Conservation (phyloP, 2,113 vertebrate species). For the Ochotona princeps region DNA sequence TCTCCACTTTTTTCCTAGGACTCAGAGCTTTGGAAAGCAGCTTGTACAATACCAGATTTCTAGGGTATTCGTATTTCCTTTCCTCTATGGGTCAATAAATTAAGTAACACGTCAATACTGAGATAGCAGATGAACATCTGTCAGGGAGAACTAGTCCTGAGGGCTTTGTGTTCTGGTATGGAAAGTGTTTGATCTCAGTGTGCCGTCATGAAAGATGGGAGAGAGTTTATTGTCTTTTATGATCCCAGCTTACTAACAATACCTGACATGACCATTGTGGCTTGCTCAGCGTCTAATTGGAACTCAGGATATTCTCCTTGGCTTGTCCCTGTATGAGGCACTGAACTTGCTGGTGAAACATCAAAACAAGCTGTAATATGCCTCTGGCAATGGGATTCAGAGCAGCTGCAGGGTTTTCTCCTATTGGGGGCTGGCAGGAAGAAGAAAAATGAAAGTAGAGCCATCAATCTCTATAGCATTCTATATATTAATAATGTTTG, state of each 20-base stretch:
- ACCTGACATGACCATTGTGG: slow-evolving; percentile 66
- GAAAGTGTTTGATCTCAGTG: slow-evolving; percentile 82
- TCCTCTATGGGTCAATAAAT: slow-evolving; percentile 82
- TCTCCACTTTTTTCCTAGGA: slow-evolving; percentile 65
- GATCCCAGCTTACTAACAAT: slow-evolving; percentile 72
- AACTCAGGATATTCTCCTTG: slow-evolving; percentile 54
- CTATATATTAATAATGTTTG: slow-evolving; percentile 69
- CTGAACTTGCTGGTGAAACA: slow-evolving; percentile 68
- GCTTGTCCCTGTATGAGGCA: slow-evolving; percentile 45
- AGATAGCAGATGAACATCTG: slow-evolving; percentile 82
- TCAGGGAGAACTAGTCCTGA: slow-evolving; percentile 70
- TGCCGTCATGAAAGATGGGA: slow-evolving; percentile 76
- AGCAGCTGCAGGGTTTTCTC: slow-evolving; percentile 52
- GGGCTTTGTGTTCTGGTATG: slow-evolving; percentile 73
- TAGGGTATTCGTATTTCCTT: slow-evolving; percentile 66
- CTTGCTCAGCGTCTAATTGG: slow-evolving; percentile 53
- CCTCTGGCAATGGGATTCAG: slow-evolving; percentile 55
- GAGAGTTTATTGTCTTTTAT: slow-evolving; percentile 81
- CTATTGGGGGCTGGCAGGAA: slow-evolving; percentile 62
- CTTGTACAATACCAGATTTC: slow-evolving; percentile 73
- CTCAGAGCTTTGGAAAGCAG: slow-evolving; percentile 59
- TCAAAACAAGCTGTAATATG: slow-evolving; percentile 67
- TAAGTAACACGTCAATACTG: slow-evolving; percentile 78
- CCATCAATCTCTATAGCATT: slow-evolving; percentile 70
- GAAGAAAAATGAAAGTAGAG: slow-evolving; percentile 75